These are phyloP conservation scores for Riparia riparia DNA, from an alignment of 2,113 vertebrate species.

Conservation along the genomic window DNA sequence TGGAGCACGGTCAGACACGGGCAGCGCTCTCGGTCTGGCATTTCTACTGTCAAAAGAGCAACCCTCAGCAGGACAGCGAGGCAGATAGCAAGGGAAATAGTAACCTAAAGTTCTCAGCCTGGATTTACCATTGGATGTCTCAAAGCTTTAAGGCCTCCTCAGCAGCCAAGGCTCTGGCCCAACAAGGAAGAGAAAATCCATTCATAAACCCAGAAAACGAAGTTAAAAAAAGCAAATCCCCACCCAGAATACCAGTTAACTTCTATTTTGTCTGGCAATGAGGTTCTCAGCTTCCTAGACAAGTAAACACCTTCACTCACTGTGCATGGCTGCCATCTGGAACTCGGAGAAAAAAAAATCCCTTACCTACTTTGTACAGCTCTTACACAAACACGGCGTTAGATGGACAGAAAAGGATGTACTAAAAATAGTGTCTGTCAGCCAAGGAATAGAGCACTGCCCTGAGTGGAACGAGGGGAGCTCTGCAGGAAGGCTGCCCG, in stretches of 20 bases:
- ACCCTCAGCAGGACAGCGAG: neutral
- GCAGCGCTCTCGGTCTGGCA: neutral
- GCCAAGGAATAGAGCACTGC: conserved; percentile 26
- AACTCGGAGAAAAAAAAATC: conserved; percentile 20
- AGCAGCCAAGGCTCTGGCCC: neutral
- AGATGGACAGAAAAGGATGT: conserved; percentile 61
- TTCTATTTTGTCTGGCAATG: conserved; percentile 59
- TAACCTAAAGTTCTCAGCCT: neutral
- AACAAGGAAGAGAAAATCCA: conserved; percentile 46
- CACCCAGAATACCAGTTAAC: conserved; percentile 30
- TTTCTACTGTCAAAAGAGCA: neutral
- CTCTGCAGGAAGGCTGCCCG: neutral
- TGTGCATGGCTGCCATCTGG: conserved; percentile 52
- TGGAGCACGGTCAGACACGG: accelerated
- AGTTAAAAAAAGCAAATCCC: conserved; percentile 33
- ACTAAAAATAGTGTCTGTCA: conserved; percentile 41
- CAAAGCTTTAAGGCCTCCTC: neutral
- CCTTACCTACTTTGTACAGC: conserved; percentile 54
- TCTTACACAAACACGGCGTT: conserved; percentile 54
- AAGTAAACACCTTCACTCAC: conserved; percentile 64
- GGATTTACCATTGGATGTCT: neutral
- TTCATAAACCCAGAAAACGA: conserved; percentile 52
- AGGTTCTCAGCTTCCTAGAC: conserved; percentile 52
- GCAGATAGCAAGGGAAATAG: neutral
- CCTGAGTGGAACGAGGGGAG: neutral